Percentiles rank a stretch among this genome's conserved stretches.
These are phyloP conservation scores for Hoplostethus mediterraneus DNA, from an alignment of 2,797 vertebrate genomes.

Conservation along the genomic window DNA sequence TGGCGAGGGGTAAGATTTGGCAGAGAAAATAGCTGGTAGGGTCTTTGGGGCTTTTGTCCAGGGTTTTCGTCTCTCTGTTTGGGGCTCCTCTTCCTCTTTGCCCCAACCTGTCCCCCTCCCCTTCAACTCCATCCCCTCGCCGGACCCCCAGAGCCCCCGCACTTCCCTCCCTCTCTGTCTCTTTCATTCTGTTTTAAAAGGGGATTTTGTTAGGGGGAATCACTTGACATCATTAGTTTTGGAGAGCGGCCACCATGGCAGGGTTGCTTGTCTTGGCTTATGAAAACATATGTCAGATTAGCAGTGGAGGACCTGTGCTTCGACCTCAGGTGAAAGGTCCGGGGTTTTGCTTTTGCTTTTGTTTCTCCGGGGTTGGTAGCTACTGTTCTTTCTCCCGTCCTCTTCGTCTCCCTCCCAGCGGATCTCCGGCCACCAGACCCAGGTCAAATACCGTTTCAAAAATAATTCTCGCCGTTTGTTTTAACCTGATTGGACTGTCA, in stretches of 20 bases:
- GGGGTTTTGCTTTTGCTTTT: slow-evolving; percentile 40
- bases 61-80: background rate
- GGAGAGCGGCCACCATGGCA: slow-evolving; percentile 83
- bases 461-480: slow-evolving; percentile 2
- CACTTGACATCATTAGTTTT: slow-evolving; percentile 89
- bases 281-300: slow-evolving; percentile 85
- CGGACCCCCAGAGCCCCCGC: slow-evolving; percentile 48
- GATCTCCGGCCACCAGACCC: background rate
- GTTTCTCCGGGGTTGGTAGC: slow-evolving; percentile 11
- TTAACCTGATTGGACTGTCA: background rate
- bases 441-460: background rate
- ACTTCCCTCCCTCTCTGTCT: slow-evolving; percentile 59
- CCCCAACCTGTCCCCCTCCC: slow-evolving; percentile 51
- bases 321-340: slow-evolving; percentile 85
- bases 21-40: slow-evolving; percentile 61
- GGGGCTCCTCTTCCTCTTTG: slow-evolving; percentile 33
- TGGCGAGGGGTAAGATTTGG: slow-evolving; percentile 80
- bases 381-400: slow-evolving; percentile 29
- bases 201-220: slow-evolving; percentile 83
- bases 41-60: slow-evolving; percentile 51
- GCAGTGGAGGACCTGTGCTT: slow-evolving; percentile 71
- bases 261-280: slow-evolving; percentile 84
- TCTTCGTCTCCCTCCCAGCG: background rate
- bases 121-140: slow-evolving; percentile 46
- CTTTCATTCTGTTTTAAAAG: slow-evolving; percentile 82